Percentiles rank a stretch among this genome's conserved stretches.
Conservation (phyloP, 2,113 vertebrate genomes). For the Columba livia region DNA sequence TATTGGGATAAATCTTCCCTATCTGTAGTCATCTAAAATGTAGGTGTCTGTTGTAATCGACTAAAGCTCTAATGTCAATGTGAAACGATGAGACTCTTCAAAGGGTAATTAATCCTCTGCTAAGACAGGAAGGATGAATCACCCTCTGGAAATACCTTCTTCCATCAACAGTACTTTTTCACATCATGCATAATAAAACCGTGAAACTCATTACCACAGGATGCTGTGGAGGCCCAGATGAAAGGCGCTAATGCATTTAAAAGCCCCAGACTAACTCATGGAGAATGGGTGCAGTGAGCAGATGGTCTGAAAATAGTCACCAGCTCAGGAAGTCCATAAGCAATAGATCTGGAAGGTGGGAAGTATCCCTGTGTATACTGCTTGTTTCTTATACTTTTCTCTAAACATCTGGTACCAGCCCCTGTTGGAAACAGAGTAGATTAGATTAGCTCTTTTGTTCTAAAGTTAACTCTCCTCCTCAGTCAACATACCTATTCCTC, state of each 20-base stretch:
- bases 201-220: conserved; percentile 65
- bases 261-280: conserved; percentile 38
- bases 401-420: conserved; percentile 8
- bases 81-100: conserved; percentile 39
- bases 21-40: conserved; percentile 23
- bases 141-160: conserved; percentile 66
- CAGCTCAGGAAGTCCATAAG: conserved; percentile 38
- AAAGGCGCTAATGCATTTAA: conserved; percentile 64
- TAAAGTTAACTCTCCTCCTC: background rate
- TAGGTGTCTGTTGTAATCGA: background rate
- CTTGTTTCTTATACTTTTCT: background rate
- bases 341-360: conserved; percentile 12
- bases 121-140: conserved; percentile 65
- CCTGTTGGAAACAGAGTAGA: background rate
- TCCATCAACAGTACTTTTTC: conserved; percentile 58
- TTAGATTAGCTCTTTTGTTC: background rate
- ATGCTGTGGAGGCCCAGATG: conserved; percentile 15
- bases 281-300: conserved; percentile 32
- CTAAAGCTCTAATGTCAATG: conserved; percentile 24
- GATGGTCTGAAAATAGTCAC: conserved; percentile 59
- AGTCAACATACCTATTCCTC: background rate
- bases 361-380: background rate
- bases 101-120: conserved; percentile 61
- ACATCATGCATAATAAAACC: conserved; percentile 65
- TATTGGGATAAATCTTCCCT: conserved; percentile 9